These are phyloP conservation scores for Potamilus streckersoni DNA, from an alignment of 1,140 invertebrate genomes.

Conservation along the genomic window DNA sequence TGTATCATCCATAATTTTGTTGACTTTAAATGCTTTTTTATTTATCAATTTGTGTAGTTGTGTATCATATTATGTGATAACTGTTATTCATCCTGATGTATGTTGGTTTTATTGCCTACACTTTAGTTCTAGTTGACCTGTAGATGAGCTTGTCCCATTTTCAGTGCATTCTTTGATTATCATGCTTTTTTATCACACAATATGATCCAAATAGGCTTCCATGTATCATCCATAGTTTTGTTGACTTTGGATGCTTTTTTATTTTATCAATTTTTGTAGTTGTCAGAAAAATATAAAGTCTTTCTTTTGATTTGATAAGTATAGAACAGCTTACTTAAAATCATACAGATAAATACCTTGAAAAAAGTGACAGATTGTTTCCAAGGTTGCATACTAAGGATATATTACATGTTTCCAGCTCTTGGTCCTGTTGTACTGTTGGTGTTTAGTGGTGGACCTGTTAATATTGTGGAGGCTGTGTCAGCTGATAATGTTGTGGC, in stretches of 20 bases:
- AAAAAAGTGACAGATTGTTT: not conserved
- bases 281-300: not conserved
- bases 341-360: not conserved
- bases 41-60: not conserved
- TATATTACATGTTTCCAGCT: conserved; percentile 18
- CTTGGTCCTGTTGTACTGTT: conserved; percentile 48
- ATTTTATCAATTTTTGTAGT: not conserved
- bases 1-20: not conserved
- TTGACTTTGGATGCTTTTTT: not conserved
- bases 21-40: not conserved
- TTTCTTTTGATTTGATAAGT: not conserved
- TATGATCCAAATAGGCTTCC: too few species aligned
- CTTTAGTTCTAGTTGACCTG: too few species aligned
- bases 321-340: not conserved
- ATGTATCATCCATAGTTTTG: not conserved
- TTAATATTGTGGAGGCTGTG: conserved; percentile 52
- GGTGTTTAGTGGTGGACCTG: conserved; percentile 58
- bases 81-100: too few species aligned
- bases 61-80: too few species aligned
- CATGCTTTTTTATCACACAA: too few species aligned
- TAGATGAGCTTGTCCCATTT: too few species aligned
- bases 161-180: too few species aligned
- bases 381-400: not conserved
- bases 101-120: too few species aligned
- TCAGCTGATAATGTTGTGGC: conserved; percentile 26